Percentiles rank a stretch among this genome's conserved stretches.
Evolutionary conservation across 2,797 vertebrate genomes (phyloP).

Genomic region (Toxotes lorentzi): DNA sequence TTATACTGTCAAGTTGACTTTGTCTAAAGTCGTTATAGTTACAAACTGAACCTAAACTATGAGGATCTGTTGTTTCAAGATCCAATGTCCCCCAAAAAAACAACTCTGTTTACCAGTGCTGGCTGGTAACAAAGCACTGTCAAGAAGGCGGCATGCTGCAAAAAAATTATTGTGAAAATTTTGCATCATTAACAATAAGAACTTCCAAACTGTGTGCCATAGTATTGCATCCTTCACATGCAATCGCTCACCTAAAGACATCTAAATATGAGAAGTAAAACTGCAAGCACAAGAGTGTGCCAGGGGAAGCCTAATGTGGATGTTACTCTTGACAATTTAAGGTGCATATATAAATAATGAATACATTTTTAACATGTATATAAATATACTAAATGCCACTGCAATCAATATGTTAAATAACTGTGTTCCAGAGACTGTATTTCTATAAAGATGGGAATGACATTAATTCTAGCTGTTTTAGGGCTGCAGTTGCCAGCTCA

Average conservation of each 20-base stretch:
- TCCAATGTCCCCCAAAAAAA: neutral
- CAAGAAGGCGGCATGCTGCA: neutral
- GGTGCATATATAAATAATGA: neutral
- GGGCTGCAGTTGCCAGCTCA: neutral
- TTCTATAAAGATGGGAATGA: neutral
- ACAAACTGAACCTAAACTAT: neutral
- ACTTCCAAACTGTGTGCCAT: neutral
- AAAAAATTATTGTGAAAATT: neutral
- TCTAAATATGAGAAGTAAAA: too few relatives aligned
- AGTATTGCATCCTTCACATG: slow-evolving; percentile 1
- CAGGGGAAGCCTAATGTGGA: too few relatives aligned
- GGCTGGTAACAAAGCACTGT: neutral
- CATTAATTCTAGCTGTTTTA: neutral
- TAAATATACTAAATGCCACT: neutral
- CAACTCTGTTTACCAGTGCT: neutral
- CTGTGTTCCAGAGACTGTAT: neutral
- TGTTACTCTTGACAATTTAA: neutral
- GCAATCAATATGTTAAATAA: neutral
- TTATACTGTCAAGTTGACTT: neutral
- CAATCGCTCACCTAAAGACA: neutral
- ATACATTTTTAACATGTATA: neutral
- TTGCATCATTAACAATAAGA: neutral
- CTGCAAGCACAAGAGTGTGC: too few relatives aligned
- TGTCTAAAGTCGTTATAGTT: neutral
- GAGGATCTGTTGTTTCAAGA: neutral